Evolutionary conservation across 1,140 invertebrate species (phyloP), one percentile per base, ranked within the genome.

Genomic region (Drosophila miranda): DNA sequence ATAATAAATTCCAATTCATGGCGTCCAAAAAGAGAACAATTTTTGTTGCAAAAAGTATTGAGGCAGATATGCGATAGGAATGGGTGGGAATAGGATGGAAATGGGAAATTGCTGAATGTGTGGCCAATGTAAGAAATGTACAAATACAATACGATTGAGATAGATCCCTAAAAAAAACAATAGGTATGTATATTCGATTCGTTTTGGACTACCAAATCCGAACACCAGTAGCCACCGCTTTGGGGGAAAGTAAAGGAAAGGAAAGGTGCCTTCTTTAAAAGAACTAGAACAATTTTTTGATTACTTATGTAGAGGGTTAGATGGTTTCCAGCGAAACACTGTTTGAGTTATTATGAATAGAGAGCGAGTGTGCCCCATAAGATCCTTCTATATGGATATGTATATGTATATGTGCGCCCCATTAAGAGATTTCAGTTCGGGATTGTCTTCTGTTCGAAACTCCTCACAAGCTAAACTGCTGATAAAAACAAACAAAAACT

Each of bases 91-190:
- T 26, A 0, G 23, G 4, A 26, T 23, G 5, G 23, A 23, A 23
- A 23, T 23, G 23, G 23, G 42, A 62, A 38, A 51, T 73, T 63
- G 70, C 59, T 55, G 70, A 73, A 63, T 73, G 61, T 73, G 70
- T 73, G 70, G 70, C 70, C 70, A 73, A 73, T 73, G 63, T 52
- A 73, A 51, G 70, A 70, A 73, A 73, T 73, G 70, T 73, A 73
- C 70, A 73, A 72, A 72, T 62, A 50, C 38, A 57, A 54, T 66
- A 74, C 46, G 43, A 43, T 23, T 42, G 53, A 57, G 13, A 52
- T 34, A 34, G 50, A 67, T 63, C 62, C 64, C 48, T 30, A 30
- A 6, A 49, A 68, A 68, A 62, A 38, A 38, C 11, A 34, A 8
- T 34, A 38, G 34, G 34, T 13, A 38, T 38, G 34, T 67, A 48